Base-by-base conservation (phyloP, 2,113 vertebrate species). In the Mus pahari region DNA sequence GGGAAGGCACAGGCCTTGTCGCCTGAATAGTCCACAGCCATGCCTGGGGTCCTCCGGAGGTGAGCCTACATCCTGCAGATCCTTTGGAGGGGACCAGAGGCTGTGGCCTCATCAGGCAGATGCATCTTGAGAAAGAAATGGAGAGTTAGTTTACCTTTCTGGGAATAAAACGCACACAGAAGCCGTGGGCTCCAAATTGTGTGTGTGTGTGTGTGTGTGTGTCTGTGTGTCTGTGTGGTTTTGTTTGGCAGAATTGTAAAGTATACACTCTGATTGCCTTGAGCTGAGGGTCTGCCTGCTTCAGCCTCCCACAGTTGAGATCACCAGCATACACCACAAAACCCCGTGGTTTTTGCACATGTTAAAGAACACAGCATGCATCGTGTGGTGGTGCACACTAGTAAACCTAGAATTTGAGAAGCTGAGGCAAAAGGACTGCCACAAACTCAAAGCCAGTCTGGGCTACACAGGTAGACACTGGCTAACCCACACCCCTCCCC, bases 91-190 rank as follows among this genome's bases (percentile, higher is more conserved):
- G 94, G 73, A 92, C 7, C 0, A 42, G 74, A n/a, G 89, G 36
- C 70, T 31, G 31, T 5, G 89, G n/a, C 24, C 73, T 68, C 53
- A 4, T 99, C 98, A 99, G 62, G 98, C 97, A 3, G 98, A 92
- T 70, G 97, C 97, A 96, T 95, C 98, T 99, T 96, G 88, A 96
- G 95, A 90, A 95, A 97, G 97, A 97, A 94, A 98, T 24, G 13
- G 75, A 45, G 94, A n/a, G 94, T 98, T 87, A 98, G 94, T 87
- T 1, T 82, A 28, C 20, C 1, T 60, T 81, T 58, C 42, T 8
- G 66, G 73, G n/a, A 48, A 60, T 3, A 1, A 90, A 45, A 28
- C 28, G 4, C 9, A 12, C 60, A 50, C 50, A 0, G 55, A 92
- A 89, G 39, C 33, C 45, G 7, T 31, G 24, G 12, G 1, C 16